Evolutionary conservation across 2,113 vertebrate genomes (phyloP).

Genomic region (Elephas maximus): DNA sequence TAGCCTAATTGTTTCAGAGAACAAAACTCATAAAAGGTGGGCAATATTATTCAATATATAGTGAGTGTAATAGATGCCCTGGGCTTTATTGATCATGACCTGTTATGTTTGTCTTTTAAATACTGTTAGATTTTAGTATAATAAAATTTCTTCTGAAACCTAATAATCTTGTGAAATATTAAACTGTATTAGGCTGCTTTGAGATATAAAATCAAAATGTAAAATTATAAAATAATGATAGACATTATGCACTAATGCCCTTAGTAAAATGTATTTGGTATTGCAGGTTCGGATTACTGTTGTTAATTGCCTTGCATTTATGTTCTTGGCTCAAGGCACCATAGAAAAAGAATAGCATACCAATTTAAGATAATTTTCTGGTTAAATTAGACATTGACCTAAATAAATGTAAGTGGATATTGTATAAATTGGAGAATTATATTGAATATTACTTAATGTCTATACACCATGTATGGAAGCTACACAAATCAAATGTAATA

Average conservation of each 20-base stretch:
- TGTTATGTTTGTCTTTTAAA: constrained; percentile 8
- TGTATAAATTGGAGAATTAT: neutral
- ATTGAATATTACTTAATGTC: neutral
- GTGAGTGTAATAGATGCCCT: neutral
- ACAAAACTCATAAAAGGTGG: constrained; percentile 41
- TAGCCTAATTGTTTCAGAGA: constrained; percentile 61
- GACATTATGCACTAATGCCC: neutral
- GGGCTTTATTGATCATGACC: neutral
- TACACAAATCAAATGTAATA: neutral
- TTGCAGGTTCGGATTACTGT: neutral
- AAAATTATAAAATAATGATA: neutral
- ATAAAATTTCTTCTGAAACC: neutral
- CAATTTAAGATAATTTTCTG: neutral
- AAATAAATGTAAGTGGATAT: neutral
- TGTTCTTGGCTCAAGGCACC: neutral
- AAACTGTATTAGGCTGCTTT: neutral
- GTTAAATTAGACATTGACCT: neutral
- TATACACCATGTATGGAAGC: neutral
- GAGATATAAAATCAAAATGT: neutral
- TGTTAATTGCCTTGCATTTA: neutral
- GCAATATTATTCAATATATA: neutral
- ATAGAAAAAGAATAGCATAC: neutral
- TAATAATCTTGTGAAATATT: neutral
- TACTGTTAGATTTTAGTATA: neutral
- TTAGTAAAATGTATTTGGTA: neutral